Percentiles rank a stretch among this genome's conserved stretches.
Evolutionary conservation across 2,797 vertebrate genomes (phyloP).

Genomic region (Myotis vivesi): DNA sequence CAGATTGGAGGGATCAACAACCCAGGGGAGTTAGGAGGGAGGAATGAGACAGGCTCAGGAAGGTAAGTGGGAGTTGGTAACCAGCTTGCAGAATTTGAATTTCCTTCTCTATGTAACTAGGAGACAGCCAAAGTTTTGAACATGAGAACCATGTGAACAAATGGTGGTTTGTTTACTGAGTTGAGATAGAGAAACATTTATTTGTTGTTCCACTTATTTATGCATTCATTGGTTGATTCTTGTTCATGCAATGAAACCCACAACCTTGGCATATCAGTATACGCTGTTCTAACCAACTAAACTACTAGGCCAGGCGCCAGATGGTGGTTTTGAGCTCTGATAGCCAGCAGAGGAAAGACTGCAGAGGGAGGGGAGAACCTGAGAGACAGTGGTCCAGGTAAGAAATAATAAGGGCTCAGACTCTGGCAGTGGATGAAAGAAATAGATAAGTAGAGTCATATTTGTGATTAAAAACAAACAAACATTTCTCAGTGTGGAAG

Average conservation of each 20-base stretch:
- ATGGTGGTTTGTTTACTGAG: neutral
- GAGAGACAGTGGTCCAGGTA: neutral
- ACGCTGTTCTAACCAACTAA: too few relatives aligned
- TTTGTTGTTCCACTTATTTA: too few relatives aligned
- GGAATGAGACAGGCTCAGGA: neutral
- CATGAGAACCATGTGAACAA: neutral
- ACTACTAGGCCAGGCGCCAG: neutral
- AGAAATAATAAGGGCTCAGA: neutral
- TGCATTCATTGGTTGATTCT: too few relatives aligned
- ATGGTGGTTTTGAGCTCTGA: neutral
- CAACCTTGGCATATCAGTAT: too few relatives aligned
- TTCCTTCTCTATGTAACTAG: neutral
- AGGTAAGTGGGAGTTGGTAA: neutral
- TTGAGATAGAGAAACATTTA: too few relatives aligned
- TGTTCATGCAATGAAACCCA: too few relatives aligned
- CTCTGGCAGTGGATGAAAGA: neutral
- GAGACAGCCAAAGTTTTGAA: neutral
- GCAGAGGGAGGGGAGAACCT: neutral
- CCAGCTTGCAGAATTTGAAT: neutral
- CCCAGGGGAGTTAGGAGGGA: neutral
- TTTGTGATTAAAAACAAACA: neutral
- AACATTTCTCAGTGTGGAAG: neutral
- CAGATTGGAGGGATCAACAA: neutral
- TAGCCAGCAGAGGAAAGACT: neutral
- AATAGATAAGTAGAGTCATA: neutral